Base-by-base conservation (phyloP, 2,888 invertebrate genomes). In the Cecidostiba fungosa region DNA sequence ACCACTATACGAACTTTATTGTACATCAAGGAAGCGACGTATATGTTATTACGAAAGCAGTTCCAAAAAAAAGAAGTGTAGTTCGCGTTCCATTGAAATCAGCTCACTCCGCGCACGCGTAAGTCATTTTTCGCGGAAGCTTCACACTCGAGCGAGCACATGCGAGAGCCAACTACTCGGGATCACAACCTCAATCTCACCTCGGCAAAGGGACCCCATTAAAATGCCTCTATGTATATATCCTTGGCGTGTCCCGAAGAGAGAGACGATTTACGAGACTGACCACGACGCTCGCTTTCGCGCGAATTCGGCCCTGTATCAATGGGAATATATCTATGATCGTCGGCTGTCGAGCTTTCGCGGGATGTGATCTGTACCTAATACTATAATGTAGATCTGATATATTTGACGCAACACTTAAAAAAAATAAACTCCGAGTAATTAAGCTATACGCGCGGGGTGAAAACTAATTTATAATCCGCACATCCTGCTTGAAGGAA, bases 211-310 rank as follows among this genome's bases (percentile, higher is more conserved):
- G 72, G n/a, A 19, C 43, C 72, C 72, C 43, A 39, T 73, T 73
- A 73, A 73, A 73, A 43, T 43, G 72, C 43, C 39, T 73, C 72
- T 43, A 43, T 66, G 6, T 19, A 4, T 54, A 66, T 73, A 66
- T 73, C 72, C 23, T 73, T 73, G 39, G 72, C 72, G 36, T 73
- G 43, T 39, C 23, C 43, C 39, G 39, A 39, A 39, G 39, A 23
- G 19, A n/a, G n/a, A n/a, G 72, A 73, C 72, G 72, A 73, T 73
- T 73, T 73, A 73, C 72, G 72, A 73, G 72, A 73, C 16, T 26
- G 19, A 5, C 54, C 6, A n/a, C n/a, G n/a, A 14, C 16, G 16
- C 54, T 54, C 54, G 54, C 19, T 54, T 54, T 54, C 54, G 4
- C 54, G 16, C 54, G n/a, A 6, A 19, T n/a, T 16, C 54, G 0